Conservation (phyloP, 2,797 vertebrate species). For the Scomberomorus guttatus region DNA sequence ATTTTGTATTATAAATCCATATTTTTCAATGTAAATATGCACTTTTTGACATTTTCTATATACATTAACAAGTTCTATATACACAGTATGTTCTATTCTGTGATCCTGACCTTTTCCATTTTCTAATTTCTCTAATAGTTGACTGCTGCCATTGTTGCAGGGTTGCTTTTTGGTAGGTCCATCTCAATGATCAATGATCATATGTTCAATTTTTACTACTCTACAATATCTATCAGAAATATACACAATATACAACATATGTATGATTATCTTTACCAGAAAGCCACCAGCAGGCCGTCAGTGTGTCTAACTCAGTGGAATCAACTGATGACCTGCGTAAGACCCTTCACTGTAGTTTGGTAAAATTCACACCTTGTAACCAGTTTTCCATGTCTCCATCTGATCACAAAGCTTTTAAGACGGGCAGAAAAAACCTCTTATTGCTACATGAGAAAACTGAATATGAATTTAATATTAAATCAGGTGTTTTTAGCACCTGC, state of each 20-base stretch:
- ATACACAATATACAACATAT: not conserved
- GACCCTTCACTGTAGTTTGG: not conserved
- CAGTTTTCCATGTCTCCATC: no score
- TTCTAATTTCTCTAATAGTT: conserved; percentile 30
- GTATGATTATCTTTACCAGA: conserved; percentile 10
- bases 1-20: not conserved
- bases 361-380: not conserved
- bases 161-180: conserved; percentile 56
- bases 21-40: not conserved
- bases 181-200: not conserved
- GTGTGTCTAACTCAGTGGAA: fast-evolving
- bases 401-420: no score
- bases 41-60: not conserved
- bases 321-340: not conserved
- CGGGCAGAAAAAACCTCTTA: not conserved
- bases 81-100: not conserved
- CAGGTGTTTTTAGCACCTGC: not conserved
- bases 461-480: not conserved
- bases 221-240: not conserved
- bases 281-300: not conserved
- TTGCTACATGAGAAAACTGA: not conserved
- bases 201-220: not conserved
- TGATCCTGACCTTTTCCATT: not conserved
- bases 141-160: conserved; percentile 25
- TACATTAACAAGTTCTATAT: not conserved